phyloP scores from a whole-genome alignment of 2,113 vertebrate species.

The Anoura caudifer region DNA sequence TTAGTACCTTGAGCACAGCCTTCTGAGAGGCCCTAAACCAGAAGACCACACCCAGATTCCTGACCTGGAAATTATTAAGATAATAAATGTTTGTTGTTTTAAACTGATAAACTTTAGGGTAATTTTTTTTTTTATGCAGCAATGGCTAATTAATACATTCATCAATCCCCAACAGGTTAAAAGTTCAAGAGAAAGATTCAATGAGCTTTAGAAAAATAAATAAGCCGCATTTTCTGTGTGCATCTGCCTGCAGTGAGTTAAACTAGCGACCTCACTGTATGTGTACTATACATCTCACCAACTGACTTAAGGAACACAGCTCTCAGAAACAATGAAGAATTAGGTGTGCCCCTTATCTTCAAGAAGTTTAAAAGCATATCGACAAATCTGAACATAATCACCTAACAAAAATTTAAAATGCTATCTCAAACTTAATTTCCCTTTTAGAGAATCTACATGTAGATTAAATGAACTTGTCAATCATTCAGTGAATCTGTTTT shows the following conservation, averaged over 20 bases:
- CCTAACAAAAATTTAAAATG: not conserved
- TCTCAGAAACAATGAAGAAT: conserved; percentile 37
- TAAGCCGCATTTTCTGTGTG: not conserved
- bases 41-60: not conserved
- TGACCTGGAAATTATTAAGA: not conserved
- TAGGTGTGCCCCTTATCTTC: not conserved
- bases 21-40: not conserved
- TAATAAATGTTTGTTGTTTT: not conserved
- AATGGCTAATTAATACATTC: not conserved
- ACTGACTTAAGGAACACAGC: not conserved
- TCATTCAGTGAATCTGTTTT: not conserved
- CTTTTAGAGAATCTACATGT: not conserved
- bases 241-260: not conserved
- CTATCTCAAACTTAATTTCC: not conserved
- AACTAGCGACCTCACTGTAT: not conserved
- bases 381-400: not conserved
- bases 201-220: not conserved
- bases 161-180: not conserved
- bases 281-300: not conserved
- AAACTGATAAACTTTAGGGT: not conserved
- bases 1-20: not conserved
- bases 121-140: not conserved
- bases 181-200: not conserved
- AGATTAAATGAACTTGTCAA: not conserved
- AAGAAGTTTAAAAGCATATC: not conserved